Conservation (phyloP, 2,113 vertebrate species). For the Crotophaga sulcirostris region DNA sequence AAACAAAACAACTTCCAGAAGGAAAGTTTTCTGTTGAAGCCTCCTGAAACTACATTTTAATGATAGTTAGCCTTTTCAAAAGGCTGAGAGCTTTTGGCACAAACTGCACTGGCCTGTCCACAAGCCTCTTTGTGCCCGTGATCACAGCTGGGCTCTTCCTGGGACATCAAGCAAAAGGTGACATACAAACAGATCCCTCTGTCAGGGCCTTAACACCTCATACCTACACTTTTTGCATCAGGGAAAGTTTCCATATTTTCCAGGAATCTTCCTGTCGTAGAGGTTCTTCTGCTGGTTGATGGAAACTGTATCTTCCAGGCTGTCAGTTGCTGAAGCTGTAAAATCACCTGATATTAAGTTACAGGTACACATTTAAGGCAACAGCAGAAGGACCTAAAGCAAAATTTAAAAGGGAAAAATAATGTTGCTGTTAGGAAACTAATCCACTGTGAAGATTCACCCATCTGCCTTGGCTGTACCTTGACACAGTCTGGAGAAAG, state of each 20-base stretch:
- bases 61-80: not conserved
- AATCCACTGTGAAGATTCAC: not conserved
- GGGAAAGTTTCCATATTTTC: not conserved
- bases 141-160: not conserved
- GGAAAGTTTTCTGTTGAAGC: not conserved
- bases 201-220: not conserved
- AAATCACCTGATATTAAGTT: not conserved
- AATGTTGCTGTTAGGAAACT: not conserved
- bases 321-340: not conserved
- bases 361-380: not conserved
- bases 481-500: not conserved
- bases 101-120: not conserved
- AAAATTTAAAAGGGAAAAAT: not conserved
- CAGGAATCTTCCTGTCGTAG: not conserved
- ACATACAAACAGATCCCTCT: not conserved
- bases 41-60: not conserved
- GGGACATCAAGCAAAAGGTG: not conserved
- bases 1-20: not conserved
- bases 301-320: not conserved
- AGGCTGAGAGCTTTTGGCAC: not conserved
- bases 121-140: accelerated
- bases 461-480: not conserved
- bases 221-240: not conserved
- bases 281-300: not conserved
- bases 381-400: not conserved